Evolutionary conservation across 2,888 invertebrate species (phyloP).

Genomic region (Drosophila nr. medialis): DNA sequence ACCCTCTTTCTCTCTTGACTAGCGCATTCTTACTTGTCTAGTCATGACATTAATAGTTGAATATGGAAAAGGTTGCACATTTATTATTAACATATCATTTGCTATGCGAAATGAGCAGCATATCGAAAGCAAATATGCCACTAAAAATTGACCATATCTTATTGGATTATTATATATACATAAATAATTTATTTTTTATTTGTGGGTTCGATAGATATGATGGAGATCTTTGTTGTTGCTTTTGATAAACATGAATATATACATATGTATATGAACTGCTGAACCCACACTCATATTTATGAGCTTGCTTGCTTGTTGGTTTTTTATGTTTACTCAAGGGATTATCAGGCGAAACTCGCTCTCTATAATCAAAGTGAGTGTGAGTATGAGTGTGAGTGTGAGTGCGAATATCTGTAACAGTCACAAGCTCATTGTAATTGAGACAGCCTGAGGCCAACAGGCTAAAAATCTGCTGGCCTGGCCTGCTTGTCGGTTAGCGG

Average conservation of each 20-base stretch:
- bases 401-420: constrained; percentile 12
- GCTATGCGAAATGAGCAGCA: not conserved
- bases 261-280: not conserved
- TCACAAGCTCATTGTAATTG: constrained; percentile 34
- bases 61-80: not conserved
- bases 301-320: constrained; percentile 44
- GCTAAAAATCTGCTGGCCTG: not conserved
- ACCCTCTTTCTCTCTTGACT: not conserved
- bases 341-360: constrained; percentile 30
- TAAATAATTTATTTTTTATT: not conserved
- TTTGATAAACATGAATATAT: not conserved
- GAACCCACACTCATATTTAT: constrained; percentile 34
- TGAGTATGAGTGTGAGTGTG: not conserved
- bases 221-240: not conserved
- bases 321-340: constrained; percentile 49
- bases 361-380: not conserved
- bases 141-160: constrained; percentile 14
- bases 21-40: not conserved
- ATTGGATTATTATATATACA: constrained; percentile 8
- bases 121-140: not conserved
- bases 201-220: not conserved
- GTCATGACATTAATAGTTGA: not conserved
- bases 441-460: constrained; percentile 20
- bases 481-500: not conserved
- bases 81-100: constrained; percentile 1